phyloP scores from a whole-genome alignment of 2,797 vertebrate species.

The Enteromius radiatus region DNA sequence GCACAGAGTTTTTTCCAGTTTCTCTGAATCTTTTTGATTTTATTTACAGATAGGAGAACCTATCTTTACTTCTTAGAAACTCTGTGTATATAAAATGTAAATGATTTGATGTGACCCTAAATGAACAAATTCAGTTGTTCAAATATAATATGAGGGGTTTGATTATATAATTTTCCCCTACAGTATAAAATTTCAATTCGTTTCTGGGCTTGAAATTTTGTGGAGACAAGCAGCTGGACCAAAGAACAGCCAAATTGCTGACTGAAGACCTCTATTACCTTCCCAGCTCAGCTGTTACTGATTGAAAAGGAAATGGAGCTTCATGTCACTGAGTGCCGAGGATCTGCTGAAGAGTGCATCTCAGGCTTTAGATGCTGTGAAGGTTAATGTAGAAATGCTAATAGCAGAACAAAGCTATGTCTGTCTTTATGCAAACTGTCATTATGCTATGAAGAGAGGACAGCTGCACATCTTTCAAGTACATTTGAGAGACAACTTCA shows the following conservation, averaged over 20 bases:
- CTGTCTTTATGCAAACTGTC: conserved; percentile 6
- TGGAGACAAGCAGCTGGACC: conserved; percentile 3
- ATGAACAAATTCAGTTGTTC: not conserved
- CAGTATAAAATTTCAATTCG: not conserved
- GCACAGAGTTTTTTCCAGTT: too few relatives aligned
- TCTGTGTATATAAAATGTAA: not conserved
- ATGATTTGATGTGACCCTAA: not conserved
- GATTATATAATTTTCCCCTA: not conserved
- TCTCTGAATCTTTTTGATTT: too few relatives aligned
- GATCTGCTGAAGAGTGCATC: not conserved
- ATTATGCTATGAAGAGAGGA: conserved; percentile 18
- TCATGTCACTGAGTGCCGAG: not conserved
- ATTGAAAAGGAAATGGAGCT: conserved; percentile 34
- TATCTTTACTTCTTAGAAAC: too few relatives aligned
- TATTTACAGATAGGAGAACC: too few relatives aligned
- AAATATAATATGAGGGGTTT: not conserved
- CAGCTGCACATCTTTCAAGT: conserved; percentile 22
- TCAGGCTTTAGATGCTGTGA: not conserved
- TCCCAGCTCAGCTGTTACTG: conserved; percentile 10
- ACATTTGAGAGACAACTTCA: conserved; percentile 22
- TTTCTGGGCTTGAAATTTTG: not conserved
- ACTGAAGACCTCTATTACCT: conserved; percentile 3
- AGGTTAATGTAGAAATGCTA: conserved; percentile 29
- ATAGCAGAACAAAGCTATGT: conserved; percentile 45
- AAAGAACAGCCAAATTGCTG: not conserved